These are phyloP conservation scores for Scolanthus callimorphus DNA, from an alignment of 92 coral and sea anemone genomes.

Conservation along the genomic window DNA sequence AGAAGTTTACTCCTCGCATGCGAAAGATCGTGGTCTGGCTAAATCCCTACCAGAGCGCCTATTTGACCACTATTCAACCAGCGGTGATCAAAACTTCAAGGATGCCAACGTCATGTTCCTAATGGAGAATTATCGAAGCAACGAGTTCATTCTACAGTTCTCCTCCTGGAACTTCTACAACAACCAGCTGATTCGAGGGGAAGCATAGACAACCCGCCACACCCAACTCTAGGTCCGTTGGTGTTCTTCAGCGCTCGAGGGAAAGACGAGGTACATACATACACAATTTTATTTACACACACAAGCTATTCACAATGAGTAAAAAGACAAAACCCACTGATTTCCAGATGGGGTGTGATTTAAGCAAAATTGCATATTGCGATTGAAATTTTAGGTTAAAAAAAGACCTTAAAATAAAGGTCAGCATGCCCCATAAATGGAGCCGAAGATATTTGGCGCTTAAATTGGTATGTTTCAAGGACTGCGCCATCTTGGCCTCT, in stretches of 20 bases:
- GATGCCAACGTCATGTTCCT: slow-evolving; percentile 58
- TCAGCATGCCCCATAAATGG: no score
- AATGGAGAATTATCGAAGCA: slow-evolving; percentile 85
- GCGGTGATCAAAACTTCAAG: neutral
- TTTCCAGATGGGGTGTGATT: no score
- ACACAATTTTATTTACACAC: no score
- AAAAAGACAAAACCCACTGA: no score
- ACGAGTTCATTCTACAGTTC: slow-evolving; percentile 68
- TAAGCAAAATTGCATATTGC: no score
- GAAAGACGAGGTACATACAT: slow-evolving; percentile 49
- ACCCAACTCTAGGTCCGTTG: slow-evolving; percentile 63
- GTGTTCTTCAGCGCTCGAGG: slow-evolving; percentile 71
- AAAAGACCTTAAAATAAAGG: no score
- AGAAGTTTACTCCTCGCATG: slow-evolving; percentile 59
- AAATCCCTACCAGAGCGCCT: slow-evolving; percentile 83
- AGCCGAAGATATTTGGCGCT: no score
- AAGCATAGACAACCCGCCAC: slow-evolving; percentile 51
- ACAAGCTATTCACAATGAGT: no score
- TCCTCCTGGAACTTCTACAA: slow-evolving; percentile 81
- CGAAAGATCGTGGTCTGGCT: slow-evolving; percentile 51
- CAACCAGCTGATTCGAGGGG: slow-evolving; percentile 58
- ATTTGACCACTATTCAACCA: slow-evolving; percentile 55
- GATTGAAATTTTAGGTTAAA: no score
- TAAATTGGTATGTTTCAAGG: no score
- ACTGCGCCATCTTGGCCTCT: no score